These are phyloP conservation scores for Beaufortia kweichowensis DNA, from an alignment of 2,113 vertebrate species.

Conservation along the genomic window DNA sequence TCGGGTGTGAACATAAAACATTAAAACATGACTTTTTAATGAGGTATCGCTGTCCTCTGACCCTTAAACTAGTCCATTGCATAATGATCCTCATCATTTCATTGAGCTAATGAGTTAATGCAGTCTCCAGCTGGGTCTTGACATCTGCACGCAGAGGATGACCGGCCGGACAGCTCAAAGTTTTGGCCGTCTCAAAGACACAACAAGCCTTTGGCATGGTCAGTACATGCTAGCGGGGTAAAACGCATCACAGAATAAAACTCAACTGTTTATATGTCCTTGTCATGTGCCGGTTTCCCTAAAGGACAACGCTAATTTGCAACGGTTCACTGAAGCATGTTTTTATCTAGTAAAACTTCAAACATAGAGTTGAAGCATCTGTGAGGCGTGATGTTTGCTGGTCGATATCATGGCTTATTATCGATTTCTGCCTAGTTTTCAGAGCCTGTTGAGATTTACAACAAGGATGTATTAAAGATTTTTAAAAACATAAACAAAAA, in stretches of 20 bases:
- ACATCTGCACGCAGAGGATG: constrained; percentile 1
- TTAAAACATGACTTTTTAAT: not conserved
- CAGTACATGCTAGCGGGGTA: constrained; percentile 18
- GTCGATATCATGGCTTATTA: not conserved
- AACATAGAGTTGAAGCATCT: not conserved
- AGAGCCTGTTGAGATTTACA: not conserved
- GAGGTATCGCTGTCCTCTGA: not conserved
- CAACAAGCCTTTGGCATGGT: not conserved
- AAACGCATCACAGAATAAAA: constrained; percentile 9
- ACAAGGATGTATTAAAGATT: not conserved
- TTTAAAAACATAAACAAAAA: not conserved
- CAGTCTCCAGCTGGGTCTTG: constrained; percentile 15
- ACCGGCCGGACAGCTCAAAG: not conserved
- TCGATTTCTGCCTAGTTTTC: not conserved
- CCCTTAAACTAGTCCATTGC: constrained; percentile 26
- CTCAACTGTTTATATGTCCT: not conserved
- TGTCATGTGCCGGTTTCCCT: not conserved
- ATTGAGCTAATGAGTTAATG: constrained; percentile 32
- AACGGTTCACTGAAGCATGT: not conserved
- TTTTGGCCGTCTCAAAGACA: not conserved
- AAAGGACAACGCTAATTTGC: constrained; percentile 19
- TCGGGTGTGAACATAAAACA: constrained; percentile 4
- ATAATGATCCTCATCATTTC: constrained; percentile 18
- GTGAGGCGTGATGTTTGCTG: not conserved
- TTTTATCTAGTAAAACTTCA: not conserved